Conservation (phyloP, 2,113 vertebrate species). For the Cervus canadensis region DNA sequence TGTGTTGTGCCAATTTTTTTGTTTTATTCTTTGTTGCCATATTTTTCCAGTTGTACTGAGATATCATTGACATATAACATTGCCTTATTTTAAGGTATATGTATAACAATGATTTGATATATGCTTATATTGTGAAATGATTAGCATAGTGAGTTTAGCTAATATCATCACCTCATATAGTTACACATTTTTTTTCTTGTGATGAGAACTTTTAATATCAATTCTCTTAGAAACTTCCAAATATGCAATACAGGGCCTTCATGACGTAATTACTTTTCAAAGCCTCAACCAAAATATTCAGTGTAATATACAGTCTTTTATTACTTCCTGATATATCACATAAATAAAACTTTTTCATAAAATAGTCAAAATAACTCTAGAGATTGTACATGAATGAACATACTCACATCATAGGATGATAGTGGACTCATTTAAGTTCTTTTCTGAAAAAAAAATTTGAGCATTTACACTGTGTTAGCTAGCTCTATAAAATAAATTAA, state of each 20-base stretch:
- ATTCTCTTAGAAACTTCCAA: not conserved
- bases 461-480: not conserved
- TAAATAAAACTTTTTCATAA: not conserved
- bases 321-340: not conserved
- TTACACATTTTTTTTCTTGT: not conserved
- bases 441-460: not conserved
- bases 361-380: not conserved
- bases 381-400: not conserved
- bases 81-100: not conserved
- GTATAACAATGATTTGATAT: not conserved
- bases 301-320: not conserved
- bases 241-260: not conserved
- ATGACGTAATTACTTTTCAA: not conserved
- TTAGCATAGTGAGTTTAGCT: not conserved
- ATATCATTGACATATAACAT: not conserved
- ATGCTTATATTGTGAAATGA: not conserved
- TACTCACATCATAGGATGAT: not conserved
- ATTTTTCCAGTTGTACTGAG: not conserved
- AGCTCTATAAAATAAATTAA: not conserved
- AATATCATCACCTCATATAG: not conserved
- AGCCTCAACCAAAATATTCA: not conserved
- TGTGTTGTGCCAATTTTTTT: not conserved
- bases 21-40: not conserved
- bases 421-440: not conserved
- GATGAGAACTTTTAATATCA: not conserved